Evolutionary conservation across 2,797 vertebrate species (phyloP).

Genomic region (Synaphobranchus kaupii): DNA sequence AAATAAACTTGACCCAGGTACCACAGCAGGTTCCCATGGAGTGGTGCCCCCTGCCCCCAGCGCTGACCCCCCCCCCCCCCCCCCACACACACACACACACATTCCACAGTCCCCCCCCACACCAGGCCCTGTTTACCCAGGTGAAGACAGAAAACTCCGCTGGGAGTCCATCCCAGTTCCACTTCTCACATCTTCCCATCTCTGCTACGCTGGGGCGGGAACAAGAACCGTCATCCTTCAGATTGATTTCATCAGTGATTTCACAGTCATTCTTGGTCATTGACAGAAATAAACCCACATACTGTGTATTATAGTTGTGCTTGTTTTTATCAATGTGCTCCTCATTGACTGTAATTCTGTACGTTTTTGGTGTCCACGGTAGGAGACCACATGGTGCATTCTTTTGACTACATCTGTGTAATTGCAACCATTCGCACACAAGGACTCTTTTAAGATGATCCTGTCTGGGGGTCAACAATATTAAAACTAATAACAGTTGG

Average conservation of each 20-base stretch:
- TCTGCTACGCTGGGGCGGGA: neutral
- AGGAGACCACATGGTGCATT: neutral
- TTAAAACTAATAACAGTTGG: constrained; percentile 34
- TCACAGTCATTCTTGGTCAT: too few relatives aligned
- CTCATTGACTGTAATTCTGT: neutral
- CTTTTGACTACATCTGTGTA: constrained; percentile 16
- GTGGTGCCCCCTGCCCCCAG: constrained; percentile 54
- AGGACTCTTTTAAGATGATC: neutral
- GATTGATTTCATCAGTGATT: constrained; percentile 12
- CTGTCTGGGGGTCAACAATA: constrained; percentile 16
- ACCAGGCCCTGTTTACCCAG: constrained; percentile 55
- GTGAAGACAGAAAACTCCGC: constrained; percentile 43
- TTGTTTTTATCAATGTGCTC: neutral
- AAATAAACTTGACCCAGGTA: constrained; percentile 74
- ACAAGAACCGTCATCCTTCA: neutral
- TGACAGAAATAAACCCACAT: neutral
- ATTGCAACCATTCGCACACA: neutral
- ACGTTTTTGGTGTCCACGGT: neutral
- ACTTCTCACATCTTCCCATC: neutral
- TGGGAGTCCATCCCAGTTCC: constrained; percentile 9
- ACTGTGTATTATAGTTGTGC: neutral
- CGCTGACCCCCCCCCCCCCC: constrained; percentile 29
- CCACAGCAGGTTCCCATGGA: constrained; percentile 54
- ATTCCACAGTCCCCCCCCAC: constrained; percentile 40
- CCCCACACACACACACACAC: too few relatives aligned